phyloP scores from a whole-genome alignment of 2,113 vertebrate species.

The Phalacrocorax carbo region DNA sequence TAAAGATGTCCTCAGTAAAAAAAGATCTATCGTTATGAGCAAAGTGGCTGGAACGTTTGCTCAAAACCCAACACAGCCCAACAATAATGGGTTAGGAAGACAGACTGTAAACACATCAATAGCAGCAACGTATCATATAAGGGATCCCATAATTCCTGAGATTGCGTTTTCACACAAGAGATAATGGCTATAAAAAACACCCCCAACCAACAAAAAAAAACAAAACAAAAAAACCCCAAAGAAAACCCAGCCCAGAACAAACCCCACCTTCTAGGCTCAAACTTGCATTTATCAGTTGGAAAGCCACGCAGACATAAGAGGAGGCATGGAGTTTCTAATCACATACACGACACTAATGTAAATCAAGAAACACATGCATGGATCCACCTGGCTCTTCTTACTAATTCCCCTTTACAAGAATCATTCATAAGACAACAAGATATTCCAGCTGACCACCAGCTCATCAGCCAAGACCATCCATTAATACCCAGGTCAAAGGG shows the following conservation, averaged over 20 bases:
- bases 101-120: background rate
- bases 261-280: background rate
- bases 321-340: background rate
- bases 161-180: background rate
- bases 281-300: background rate
- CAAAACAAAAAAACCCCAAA: too few relatives aligned
- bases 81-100: background rate
- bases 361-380: background rate
- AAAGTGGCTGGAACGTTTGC: background rate
- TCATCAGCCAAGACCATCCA: background rate
- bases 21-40: background rate
- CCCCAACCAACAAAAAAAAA: background rate
- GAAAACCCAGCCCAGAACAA: background rate
- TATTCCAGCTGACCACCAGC: background rate
- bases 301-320: background rate
- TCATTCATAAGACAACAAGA: background rate
- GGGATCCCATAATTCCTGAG: fast-evolving
- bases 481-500: background rate
- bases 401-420: background rate
- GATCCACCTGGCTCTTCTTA: background rate
- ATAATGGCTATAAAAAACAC: background rate
- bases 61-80: background rate
- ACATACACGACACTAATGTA: background rate
- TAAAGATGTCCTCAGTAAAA: background rate
- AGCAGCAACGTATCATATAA: background rate